Evolutionary conservation across 2,797 vertebrate species (phyloP).

Genomic region (Apodemus agrarius): DNA sequence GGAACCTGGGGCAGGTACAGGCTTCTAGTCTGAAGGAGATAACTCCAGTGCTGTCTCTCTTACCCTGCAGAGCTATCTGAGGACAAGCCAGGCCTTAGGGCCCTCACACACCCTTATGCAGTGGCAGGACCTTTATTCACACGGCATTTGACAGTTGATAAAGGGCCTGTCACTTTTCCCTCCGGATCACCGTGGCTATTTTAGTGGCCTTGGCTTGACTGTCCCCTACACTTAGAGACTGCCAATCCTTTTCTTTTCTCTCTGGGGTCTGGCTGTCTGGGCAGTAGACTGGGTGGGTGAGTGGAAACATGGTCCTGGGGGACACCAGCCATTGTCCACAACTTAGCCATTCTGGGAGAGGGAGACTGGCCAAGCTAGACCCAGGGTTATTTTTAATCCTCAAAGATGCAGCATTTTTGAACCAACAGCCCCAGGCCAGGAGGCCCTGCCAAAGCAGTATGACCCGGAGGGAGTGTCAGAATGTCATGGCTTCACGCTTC

Average conservation of each 20-base stretch:
- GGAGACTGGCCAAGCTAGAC: neutral
- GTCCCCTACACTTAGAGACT: neutral
- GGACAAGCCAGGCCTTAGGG: neutral
- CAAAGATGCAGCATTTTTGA: slow-evolving; percentile 47
- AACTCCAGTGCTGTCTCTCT: neutral
- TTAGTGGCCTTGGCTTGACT: neutral
- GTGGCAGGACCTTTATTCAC: neutral
- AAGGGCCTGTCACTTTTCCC: neutral
- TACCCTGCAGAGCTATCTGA: neutral
- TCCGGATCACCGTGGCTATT: neutral
- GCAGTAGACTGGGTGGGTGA: neutral
- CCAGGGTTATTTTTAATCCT: slow-evolving; percentile 77
- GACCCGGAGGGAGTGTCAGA: neutral
- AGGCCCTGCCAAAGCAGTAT: neutral
- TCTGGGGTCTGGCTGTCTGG: neutral
- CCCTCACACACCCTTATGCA: neutral
- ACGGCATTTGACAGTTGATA: neutral
- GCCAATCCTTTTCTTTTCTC: neutral
- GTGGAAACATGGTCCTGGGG: neutral
- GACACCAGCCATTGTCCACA: too few species aligned
- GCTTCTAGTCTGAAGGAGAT: neutral
- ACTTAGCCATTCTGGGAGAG: neutral
- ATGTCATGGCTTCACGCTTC: neutral
- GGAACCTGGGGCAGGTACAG: neutral
- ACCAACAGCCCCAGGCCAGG: neutral